A percentile compares a stretch with the other conserved stretches of the same genome.
Evolutionary conservation across 2,888 invertebrate genomes (phyloP).

Genomic region (Druceiella hillmani): DNA sequence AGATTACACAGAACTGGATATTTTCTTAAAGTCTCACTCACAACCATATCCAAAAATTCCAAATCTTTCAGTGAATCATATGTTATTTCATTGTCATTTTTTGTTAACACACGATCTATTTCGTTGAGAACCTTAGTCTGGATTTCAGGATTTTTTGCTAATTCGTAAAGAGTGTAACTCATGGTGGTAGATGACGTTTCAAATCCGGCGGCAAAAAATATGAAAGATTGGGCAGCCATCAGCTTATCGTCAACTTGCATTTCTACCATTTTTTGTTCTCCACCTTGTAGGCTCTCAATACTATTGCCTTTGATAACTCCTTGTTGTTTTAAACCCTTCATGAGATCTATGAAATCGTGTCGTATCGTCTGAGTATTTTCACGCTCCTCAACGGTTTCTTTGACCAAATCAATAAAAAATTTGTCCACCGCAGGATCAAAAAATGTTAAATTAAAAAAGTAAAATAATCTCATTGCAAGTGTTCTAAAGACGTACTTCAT

Average conservation of each 20-base stretch:
- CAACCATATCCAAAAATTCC: conserved; percentile 30
- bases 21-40: background rate
- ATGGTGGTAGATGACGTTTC: conserved; percentile 34
- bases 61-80: conserved; percentile 33
- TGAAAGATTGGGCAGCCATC: conserved; percentile 35
- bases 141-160: conserved; percentile 15
- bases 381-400: background rate
- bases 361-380: background rate
- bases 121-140: conserved; percentile 30
- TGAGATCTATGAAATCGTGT: conserved; percentile 1
- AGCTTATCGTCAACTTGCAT: conserved; percentile 22
- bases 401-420: background rate
- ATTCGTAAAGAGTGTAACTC: conserved; percentile 21
- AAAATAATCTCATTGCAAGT: background rate
- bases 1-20: conserved; percentile 8
- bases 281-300: background rate
- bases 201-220: conserved; percentile 33
- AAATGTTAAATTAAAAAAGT: background rate
- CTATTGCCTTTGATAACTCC: background rate
- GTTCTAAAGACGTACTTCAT: background rate
- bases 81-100: conserved; percentile 27
- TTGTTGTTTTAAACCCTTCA: background rate
- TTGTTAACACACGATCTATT: conserved; percentile 28
- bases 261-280: background rate
- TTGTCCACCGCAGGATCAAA: background rate